Percentiles rank a stretch among this genome's conserved stretches.
Conservation (phyloP, 2,797 vertebrate species). For the Cynodonichthys magdalenae region DNA sequence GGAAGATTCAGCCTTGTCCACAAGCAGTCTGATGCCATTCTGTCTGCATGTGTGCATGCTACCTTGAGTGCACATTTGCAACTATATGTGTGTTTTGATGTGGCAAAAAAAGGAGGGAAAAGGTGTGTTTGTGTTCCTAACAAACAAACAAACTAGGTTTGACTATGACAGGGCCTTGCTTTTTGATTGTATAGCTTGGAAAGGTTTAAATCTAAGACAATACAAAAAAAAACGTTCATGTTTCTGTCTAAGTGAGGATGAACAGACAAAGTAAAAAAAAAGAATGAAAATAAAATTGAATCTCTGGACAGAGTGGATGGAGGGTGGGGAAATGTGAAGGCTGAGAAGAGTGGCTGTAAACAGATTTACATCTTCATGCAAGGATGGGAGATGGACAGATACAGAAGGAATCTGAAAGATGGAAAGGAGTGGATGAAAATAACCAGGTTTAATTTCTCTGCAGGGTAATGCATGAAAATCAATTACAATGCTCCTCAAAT, state of each 20-base stretch:
- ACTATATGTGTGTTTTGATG: constrained; percentile 13
- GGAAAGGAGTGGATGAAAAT: constrained; percentile 22
- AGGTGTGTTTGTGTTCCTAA: constrained; percentile 8
- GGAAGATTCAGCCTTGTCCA: constrained; percentile 64
- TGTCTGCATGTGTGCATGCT: constrained; percentile 28
- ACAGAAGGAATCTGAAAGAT: constrained; percentile 19
- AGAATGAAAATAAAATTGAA: constrained; percentile 27
- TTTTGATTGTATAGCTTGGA: constrained; percentile 19
- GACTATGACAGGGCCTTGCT: constrained; percentile 12
- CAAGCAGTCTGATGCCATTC: constrained; percentile 51
- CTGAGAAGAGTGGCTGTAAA: constrained; percentile 36
- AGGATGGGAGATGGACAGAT: constrained; percentile 47
- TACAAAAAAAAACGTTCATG: neutral
- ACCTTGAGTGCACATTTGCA: constrained; percentile 26
- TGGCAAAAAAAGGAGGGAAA: constrained; percentile 19
- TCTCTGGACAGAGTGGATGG: constrained; percentile 43
- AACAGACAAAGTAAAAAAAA: constrained; percentile 13
- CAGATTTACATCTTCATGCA: constrained; percentile 48
- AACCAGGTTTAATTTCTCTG: constrained; percentile 31
- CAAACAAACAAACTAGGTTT: constrained; percentile 40
- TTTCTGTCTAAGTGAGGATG: constrained; percentile 29
- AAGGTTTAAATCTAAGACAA: constrained; percentile 10
- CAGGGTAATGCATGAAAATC: constrained; percentile 8
- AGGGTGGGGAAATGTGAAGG: constrained; percentile 13
- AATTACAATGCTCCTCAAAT: constrained; percentile 19